These are phyloP conservation scores for Urocyon cinereoargenteus DNA, from an alignment of 2,797 vertebrate species.

Conservation along the genomic window DNA sequence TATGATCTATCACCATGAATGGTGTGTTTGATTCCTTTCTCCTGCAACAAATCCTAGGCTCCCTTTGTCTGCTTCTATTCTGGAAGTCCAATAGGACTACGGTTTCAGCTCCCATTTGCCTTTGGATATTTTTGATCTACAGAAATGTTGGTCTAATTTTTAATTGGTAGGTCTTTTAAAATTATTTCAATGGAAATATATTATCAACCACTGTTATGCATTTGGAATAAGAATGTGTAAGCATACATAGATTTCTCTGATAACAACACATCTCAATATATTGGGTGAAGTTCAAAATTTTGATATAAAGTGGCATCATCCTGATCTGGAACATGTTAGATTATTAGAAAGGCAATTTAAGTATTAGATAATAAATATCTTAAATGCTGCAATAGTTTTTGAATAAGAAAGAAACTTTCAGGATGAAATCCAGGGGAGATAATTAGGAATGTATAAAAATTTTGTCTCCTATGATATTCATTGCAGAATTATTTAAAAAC, in stretches of 20 bases:
- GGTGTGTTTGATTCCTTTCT: background rate
- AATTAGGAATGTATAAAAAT: background rate
- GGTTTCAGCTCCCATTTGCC: background rate
- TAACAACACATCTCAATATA: background rate
- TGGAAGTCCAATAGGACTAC: background rate
- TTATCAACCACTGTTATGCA: background rate
- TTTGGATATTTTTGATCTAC: background rate
- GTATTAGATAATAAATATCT: background rate
- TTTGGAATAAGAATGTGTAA: background rate
- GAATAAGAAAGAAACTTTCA: constrained; percentile 9
- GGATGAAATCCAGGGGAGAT: constrained; percentile 40
- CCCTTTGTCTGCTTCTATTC: background rate
- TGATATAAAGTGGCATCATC: background rate
- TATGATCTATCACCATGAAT: background rate
- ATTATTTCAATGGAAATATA: background rate
- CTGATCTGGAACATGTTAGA: background rate
- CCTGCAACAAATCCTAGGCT: background rate
- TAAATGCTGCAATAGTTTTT: background rate
- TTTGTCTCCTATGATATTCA: background rate
- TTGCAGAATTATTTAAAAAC: background rate
- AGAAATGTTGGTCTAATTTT: constrained; percentile 3
- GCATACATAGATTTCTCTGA: background rate
- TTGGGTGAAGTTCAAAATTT: background rate
- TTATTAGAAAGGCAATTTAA: background rate
- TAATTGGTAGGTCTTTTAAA: background rate